phyloP scores from a whole-genome alignment of 2,113 vertebrate genomes.

The Cathartes aura region DNA sequence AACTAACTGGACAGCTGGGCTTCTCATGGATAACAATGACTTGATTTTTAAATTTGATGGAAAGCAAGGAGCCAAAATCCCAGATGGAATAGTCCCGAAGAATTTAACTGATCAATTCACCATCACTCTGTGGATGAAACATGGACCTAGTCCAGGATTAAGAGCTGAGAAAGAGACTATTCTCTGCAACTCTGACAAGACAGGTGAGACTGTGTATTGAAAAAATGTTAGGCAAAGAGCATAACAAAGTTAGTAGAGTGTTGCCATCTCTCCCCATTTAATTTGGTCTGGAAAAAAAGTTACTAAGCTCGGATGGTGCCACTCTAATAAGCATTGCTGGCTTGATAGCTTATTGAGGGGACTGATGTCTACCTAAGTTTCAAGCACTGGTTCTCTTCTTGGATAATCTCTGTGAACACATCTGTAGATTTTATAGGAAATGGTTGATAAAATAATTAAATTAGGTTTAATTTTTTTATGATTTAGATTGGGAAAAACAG shows the following conservation, averaged over 20 bases:
- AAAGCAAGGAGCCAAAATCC: conserved; percentile 93
- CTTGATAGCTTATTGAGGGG: not conserved
- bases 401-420: not conserved
- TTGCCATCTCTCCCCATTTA: not conserved
- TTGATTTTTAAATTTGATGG: conserved; percentile 95
- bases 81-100: conserved; percentile 91
- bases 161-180: conserved; percentile 96
- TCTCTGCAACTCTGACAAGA: conserved; percentile 98
- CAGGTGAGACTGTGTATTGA: conserved; percentile 78
- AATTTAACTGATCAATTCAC: conserved; percentile 98
- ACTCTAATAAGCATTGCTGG: not conserved
- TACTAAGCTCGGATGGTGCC: not conserved
- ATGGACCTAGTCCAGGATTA: conserved; percentile 92
- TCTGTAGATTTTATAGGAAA: not conserved
- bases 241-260: not conserved
- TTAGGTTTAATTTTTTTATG: not conserved
- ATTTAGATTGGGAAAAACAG: not conserved
- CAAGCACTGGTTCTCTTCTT: not conserved
- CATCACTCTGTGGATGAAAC: conserved; percentile 96
- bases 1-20: conserved; percentile 91
- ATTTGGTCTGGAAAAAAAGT: not conserved
- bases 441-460: not conserved
- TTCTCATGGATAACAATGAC: conserved; percentile 88
- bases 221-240: not conserved
- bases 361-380: not conserved